Evolutionary conservation across 1,140 invertebrate species (phyloP).

Genomic region (Sweltsa coloradensis): DNA sequence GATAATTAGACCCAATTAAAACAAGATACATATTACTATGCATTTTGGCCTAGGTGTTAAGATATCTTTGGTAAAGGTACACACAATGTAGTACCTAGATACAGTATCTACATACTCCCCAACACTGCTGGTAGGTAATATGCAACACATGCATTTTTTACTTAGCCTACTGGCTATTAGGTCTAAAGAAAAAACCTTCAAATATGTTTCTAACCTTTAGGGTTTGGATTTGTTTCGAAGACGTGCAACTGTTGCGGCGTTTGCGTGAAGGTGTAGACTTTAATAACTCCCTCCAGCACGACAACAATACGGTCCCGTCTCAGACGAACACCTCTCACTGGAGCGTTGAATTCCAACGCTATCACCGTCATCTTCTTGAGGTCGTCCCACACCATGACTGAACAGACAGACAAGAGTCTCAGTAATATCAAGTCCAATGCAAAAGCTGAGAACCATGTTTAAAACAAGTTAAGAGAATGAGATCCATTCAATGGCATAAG

Average conservation of each 20-base stretch:
- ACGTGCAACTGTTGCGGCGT: slow-evolving; percentile 89
- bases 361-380: slow-evolving; percentile 87
- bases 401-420: slow-evolving; percentile 18
- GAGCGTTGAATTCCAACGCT: slow-evolving; percentile 83
- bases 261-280: slow-evolving; percentile 96
- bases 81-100: too few relatives aligned
- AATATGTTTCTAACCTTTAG: slow-evolving; percentile 43
- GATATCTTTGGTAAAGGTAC: too few relatives aligned
- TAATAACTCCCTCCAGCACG: slow-evolving; percentile 87
- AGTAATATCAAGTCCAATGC: slow-evolving; percentile 9
- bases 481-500: neutral
- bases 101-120: too few relatives aligned
- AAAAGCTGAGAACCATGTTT: slow-evolving; percentile 3
- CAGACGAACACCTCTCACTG: slow-evolving; percentile 80
- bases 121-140: too few relatives aligned
- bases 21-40: too few relatives aligned
- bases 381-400: slow-evolving; percentile 97
- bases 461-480: neutral
- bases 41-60: too few relatives aligned
- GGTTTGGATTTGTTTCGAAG: slow-evolving; percentile 91
- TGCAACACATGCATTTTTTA: too few relatives aligned
- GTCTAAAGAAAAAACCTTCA: neutral
- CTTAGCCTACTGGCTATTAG: too few relatives aligned
- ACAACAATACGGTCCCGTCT: slow-evolving; percentile 93
- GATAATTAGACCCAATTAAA: too few relatives aligned